Evolutionary conservation across 2,797 vertebrate species (phyloP).

Genomic region (Basileuterus tristriatus): DNA sequence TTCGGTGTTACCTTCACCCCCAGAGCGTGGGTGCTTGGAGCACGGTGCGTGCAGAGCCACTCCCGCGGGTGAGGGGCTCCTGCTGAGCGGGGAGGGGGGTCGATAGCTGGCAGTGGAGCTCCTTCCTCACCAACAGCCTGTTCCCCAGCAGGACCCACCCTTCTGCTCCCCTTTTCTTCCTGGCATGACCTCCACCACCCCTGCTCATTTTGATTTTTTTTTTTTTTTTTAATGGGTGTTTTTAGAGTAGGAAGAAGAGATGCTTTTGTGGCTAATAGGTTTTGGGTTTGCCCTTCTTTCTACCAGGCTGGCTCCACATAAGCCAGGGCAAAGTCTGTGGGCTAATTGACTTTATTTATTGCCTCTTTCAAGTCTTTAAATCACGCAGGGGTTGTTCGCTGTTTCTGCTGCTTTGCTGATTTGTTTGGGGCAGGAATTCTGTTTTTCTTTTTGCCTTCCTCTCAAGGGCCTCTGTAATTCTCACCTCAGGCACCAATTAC

Average conservation of each 20-base stretch:
- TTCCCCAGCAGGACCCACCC: not conserved
- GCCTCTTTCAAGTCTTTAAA: not conserved
- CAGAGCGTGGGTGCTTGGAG: accelerated
- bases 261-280: not conserved
- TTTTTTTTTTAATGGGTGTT: not conserved
- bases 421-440: slow-evolving; percentile 16
- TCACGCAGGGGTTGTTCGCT: not conserved
- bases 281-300: not conserved
- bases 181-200: not conserved
- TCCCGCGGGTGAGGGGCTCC: accelerated
- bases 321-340: not conserved
- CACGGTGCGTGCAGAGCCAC: not conserved
- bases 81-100: not conserved
- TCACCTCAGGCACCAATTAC: slow-evolving; percentile 36
- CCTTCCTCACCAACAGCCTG: not conserved
- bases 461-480: slow-evolving; percentile 25
- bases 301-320: not conserved
- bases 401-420: slow-evolving; percentile 12
- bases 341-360: slow-evolving; percentile 35
- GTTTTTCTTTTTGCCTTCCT: slow-evolving; percentile 19
- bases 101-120: accelerated
- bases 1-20: not conserved
- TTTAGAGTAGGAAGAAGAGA: not conserved
- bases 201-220: accelerated
- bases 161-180: not conserved